Evolutionary conservation across 2,888 invertebrate species (phyloP), one percentile per base, ranked within the genome.

Genomic region (Eupithecia abbreviata): DNA sequence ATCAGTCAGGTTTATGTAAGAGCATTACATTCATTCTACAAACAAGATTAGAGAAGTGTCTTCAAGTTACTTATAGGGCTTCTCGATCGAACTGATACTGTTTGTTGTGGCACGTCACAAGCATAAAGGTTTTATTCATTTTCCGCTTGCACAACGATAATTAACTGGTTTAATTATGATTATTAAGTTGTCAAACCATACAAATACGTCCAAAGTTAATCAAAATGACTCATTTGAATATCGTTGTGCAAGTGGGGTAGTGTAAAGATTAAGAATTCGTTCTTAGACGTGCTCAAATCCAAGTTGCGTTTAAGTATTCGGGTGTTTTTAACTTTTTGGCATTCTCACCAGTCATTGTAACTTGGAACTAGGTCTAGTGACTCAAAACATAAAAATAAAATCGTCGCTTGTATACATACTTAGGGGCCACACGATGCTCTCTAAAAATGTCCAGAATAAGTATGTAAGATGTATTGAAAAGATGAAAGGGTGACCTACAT

Each of bases 21-120:
- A 84, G 82, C 80, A 85, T 85, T 85, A 85, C 15, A 80, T 77
- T 82, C 79, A 77, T 82, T 83, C 81, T 82, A 81, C 82, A 85
- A 89, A 89, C 85, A 85, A 85, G 89, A 89, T 89, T 89, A 88
- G 74, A 77, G 79, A 74, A 77, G 78, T 73, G 82, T 71, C 67
- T 84, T 83, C 82, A 84, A 81, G 82, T 83, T 79, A n/a, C 74
- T 68, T 74, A 76, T 86, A 85, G 76, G 88, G 89, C 79, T 89
- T 78, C 75, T 68, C 69, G 42, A 51, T 71, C 18, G 18, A 68
- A 58, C 51, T 58, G 55, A 58, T 9, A 58, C n/a, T n/a, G n/a
- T 51, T n/a, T 51, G n/a, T 15, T 51, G 15, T n/a, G 55, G n/a
- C 7, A 3, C n/a, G n/a, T 55, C 55, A 58, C 9, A 18, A 18